A percentile compares a stretch with the other conserved stretches of the same genome.
phyloP scores from a whole-genome alignment of 2,797 vertebrate genomes.

The Petrocephalus schoutedeni region DNA sequence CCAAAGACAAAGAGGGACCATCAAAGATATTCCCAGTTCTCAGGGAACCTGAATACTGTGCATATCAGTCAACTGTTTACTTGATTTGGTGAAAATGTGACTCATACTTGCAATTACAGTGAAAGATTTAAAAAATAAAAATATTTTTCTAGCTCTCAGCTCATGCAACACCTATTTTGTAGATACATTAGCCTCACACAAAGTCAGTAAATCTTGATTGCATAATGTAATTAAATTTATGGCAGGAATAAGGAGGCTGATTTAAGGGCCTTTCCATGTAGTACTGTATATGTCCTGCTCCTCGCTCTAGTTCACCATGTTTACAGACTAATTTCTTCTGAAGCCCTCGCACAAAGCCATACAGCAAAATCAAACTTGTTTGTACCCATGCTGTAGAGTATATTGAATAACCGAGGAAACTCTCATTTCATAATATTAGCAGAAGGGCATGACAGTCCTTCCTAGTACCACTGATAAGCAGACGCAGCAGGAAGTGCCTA shows the following conservation, averaged over 20 bases:
- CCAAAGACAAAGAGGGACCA: not conserved
- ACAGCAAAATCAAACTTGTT: not conserved
- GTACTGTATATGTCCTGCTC: not conserved
- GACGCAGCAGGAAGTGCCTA: not conserved
- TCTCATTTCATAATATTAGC: not conserved
- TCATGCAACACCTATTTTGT: not conserved
- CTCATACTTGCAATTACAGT: not conserved
- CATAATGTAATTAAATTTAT: not conserved
- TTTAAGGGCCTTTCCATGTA: not conserved
- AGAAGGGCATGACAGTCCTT: not conserved
- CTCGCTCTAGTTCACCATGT: not conserved
- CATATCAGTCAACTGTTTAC: not conserved
- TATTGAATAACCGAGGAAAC: not conserved
- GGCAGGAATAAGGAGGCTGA: not conserved
- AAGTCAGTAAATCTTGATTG: not conserved
- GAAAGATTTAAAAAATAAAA: not conserved
- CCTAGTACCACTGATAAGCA: not conserved
- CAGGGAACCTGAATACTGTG: not conserved
- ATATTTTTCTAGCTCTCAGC: not conserved
- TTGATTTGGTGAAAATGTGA: not conserved
- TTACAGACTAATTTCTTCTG: not conserved
- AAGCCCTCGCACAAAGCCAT: not conserved
- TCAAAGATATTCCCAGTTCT: not conserved
- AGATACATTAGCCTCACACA: not conserved
- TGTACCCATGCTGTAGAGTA: not conserved